These are phyloP conservation scores for Calliopum simillimum DNA, from an alignment of 2,888 invertebrate species.

Conservation along the genomic window DNA sequence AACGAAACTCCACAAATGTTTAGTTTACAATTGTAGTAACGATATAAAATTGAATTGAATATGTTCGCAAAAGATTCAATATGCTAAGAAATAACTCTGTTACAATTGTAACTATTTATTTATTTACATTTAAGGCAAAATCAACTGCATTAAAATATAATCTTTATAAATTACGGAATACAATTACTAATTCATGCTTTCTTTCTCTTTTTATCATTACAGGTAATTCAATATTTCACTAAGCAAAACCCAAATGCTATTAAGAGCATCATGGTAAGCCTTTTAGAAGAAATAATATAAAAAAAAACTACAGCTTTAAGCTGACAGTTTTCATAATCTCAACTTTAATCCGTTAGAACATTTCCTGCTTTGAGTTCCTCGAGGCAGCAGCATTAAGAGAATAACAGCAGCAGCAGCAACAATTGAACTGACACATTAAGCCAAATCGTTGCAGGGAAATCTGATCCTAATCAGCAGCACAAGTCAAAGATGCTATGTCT, in stretches of 20 bases:
- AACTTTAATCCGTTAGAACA: conserved; percentile 8
- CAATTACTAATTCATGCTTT: neutral
- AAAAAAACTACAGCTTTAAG: neutral
- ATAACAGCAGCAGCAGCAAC: neutral
- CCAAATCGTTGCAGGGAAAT: conserved; percentile 1
- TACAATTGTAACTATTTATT: no score
- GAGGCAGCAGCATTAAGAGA: neutral
- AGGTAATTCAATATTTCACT: conserved; percentile 26
- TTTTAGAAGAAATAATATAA: neutral
- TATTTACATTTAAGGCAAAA: no score
- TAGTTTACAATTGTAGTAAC: no score
- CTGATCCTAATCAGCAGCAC: conserved; percentile 17
- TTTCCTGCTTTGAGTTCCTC: neutral
- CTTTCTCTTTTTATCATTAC: conserved; percentile 10
- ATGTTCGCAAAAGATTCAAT: no score
- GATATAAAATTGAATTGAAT: no score
- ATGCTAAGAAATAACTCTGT: no score
- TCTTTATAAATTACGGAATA: no score
- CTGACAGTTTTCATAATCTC: neutral
- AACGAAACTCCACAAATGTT: no score
- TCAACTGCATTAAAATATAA: no score
- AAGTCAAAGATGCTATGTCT: neutral
- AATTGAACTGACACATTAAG: neutral
- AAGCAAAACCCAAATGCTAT: conserved; percentile 12
- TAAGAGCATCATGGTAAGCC: conserved; percentile 1